Conservation (phyloP, 2,888 invertebrate genomes). For the Ryuthela nishihirai region DNA sequence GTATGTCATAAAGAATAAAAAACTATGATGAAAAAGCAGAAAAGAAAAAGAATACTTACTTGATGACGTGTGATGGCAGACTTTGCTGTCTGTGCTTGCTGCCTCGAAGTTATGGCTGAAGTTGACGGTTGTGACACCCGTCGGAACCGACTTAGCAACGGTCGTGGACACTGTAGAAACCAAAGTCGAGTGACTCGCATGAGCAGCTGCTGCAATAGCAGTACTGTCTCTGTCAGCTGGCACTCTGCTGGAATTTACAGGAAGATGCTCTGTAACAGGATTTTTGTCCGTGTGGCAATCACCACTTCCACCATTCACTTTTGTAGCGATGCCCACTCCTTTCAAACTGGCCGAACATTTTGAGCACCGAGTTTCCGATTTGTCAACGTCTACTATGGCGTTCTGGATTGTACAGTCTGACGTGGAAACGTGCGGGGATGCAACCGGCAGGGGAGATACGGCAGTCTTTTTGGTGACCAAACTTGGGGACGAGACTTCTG, state of each 20-base stretch:
- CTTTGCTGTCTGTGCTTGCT: constrained; percentile 7
- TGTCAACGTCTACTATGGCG: too few relatives aligned
- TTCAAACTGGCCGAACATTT: constrained; percentile 23
- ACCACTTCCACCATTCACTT: too few relatives aligned
- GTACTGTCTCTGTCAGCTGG: constrained; percentile 2
- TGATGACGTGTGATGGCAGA: constrained; percentile 16
- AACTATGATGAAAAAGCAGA: background rate
- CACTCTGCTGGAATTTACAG: too few relatives aligned
- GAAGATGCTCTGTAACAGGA: too few relatives aligned
- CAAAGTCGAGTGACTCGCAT: constrained; percentile 4
- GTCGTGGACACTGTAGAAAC: constrained; percentile 12
- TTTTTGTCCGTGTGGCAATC: too few relatives aligned
- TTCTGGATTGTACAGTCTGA: too few relatives aligned
- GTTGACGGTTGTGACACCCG: constrained; percentile 1
- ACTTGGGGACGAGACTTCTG: constrained; percentile 16
- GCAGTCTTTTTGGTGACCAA: constrained; percentile 9
- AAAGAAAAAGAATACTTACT: constrained; percentile 19
- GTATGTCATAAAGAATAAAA: background rate
- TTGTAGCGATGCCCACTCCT: constrained; percentile 7
- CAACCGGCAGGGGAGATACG: constrained; percentile 5
- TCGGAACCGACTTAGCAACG: constrained; percentile 6
- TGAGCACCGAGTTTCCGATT: constrained; percentile 21
- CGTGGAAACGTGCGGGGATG: too few relatives aligned
- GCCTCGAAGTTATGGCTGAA: constrained; percentile 1
- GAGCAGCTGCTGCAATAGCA: background rate